Evolutionary conservation across 2,888 invertebrate species (phyloP).

Genomic region (Polyploca ridens): DNA sequence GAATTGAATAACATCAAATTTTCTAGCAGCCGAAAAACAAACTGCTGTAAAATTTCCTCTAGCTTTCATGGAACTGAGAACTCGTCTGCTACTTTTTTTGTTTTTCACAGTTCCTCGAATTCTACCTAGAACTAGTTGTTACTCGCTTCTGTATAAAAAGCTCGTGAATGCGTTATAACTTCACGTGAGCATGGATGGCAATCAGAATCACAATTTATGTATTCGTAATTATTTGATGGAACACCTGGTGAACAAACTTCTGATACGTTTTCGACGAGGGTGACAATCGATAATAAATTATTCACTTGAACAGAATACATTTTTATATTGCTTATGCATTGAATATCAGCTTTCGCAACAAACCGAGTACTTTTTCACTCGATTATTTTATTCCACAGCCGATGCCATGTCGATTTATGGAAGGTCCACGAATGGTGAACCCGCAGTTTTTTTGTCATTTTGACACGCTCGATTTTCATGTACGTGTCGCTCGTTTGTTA

Average conservation of each 20-base stretch:
- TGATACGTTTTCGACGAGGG: conserved; percentile 44
- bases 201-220: conserved; percentile 36
- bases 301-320: conserved; percentile 68
- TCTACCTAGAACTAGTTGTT: conserved; percentile 12
- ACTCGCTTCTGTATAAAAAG: conserved; percentile 23
- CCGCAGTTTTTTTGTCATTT: conserved; percentile 41
- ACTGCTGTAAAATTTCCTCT: not conserved
- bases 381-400: conserved; percentile 58
- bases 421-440: conserved; percentile 38
- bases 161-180: conserved; percentile 30
- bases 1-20: not conserved
- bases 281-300: conserved; percentile 74
- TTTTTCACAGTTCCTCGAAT: conserved; percentile 11
- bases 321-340: conserved; percentile 73
- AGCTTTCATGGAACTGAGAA: not conserved
- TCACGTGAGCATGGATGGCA: conserved; percentile 24
- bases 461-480: conserved; percentile 37
- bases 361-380: conserved; percentile 56
- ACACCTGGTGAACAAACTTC: conserved; percentile 60
- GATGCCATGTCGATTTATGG: conserved; percentile 56
- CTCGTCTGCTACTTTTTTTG: not conserved
- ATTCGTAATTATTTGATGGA: conserved; percentile 57
- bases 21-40: not conserved
- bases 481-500: conserved; percentile 37
- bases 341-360: conserved; percentile 59